Evolutionary conservation across 2,797 vertebrate genomes (phyloP).

Genomic region (Xenopus petersii): DNA sequence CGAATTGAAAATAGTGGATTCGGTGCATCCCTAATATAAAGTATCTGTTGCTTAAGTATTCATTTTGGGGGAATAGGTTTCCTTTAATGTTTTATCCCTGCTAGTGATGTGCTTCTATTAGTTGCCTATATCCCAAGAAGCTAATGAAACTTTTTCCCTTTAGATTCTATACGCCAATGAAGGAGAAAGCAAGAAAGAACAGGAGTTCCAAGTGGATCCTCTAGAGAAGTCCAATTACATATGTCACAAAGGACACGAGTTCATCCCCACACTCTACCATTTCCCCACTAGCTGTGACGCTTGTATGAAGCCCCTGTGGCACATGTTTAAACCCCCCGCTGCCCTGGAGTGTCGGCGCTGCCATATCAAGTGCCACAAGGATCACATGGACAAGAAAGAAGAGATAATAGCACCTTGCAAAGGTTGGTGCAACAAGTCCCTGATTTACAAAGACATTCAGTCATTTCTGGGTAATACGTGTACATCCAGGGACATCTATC

Average conservation of each 20-base stretch:
- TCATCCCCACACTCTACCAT: slow-evolving; percentile 93
- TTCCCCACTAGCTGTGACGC: slow-evolving; percentile 94
- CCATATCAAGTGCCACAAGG: slow-evolving; percentile 94
- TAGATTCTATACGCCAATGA: slow-evolving; percentile 96
- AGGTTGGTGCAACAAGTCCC: slow-evolving; percentile 63
- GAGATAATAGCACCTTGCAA: slow-evolving; percentile 90
- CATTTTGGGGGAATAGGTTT: too few species aligned
- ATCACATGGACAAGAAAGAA: slow-evolving; percentile 92
- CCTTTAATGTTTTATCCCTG: too few species aligned
- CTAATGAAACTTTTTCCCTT: background rate
- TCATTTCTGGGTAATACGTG: too few species aligned
- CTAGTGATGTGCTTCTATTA: too few species aligned
- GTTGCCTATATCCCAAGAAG: too few species aligned
- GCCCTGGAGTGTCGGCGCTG: slow-evolving; percentile 94
- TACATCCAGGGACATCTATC: too few species aligned
- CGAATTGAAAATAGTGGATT: too few species aligned
- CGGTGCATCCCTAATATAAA: too few species aligned
- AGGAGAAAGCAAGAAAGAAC: slow-evolving; percentile 91
- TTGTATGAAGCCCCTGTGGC: slow-evolving; percentile 88
- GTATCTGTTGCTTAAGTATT: too few species aligned
- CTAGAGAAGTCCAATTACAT: slow-evolving; percentile 84
- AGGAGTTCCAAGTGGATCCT: slow-evolving; percentile 77
- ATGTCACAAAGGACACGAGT: slow-evolving; percentile 94
- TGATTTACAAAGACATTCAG: too few species aligned
- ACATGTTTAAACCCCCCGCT: slow-evolving; percentile 93